Percentiles rank a stretch among this genome's conserved stretches.
phyloP scores from a whole-genome alignment of 2,888 invertebrate genomes.

The Schrankia costaestrigalis region DNA sequence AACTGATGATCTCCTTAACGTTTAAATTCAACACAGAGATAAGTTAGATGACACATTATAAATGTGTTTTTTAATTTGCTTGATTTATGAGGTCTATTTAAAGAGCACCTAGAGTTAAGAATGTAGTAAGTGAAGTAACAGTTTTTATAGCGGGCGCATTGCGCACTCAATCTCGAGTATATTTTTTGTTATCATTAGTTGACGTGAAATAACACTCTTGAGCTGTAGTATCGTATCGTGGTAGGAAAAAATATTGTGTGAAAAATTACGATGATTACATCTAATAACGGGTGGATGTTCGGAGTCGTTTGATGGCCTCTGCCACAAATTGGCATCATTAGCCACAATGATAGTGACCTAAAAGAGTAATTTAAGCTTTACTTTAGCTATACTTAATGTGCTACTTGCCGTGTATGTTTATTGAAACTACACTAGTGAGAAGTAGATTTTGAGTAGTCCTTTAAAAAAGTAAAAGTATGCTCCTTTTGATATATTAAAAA shows the following conservation, averaged over 20 bases:
- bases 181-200: slow-evolving; percentile 78
- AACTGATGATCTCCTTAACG: slow-evolving; percentile 11
- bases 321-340: slow-evolving; percentile 75
- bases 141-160: slow-evolving; percentile 35
- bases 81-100: slow-evolving; percentile 34
- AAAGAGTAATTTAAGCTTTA: slow-evolving; percentile 69
- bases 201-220: slow-evolving; percentile 67
- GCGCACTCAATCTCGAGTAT: slow-evolving; percentile 43
- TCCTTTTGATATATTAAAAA: too few relatives aligned
- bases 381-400: slow-evolving; percentile 48
- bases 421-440: slow-evolving; percentile 14
- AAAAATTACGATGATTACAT: slow-evolving; percentile 80
- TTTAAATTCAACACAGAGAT: slow-evolving; percentile 10
- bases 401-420: slow-evolving; percentile 39
- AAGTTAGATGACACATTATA: slow-evolving; percentile 13
- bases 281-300: slow-evolving; percentile 68
- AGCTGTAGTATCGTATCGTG: slow-evolving; percentile 55
- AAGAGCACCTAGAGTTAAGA: slow-evolving; percentile 27
- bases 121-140: slow-evolving; percentile 33
- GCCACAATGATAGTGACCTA: slow-evolving; percentile 70
- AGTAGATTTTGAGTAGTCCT: neutral
- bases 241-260: slow-evolving; percentile 76
- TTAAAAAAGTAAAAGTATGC: too few relatives aligned
- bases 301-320: slow-evolving; percentile 66
- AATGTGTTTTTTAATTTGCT: slow-evolving; percentile 28